These are phyloP conservation scores for Trichosurus vulpecula DNA, from an alignment of 2,797 vertebrate genomes.

Conservation along the genomic window DNA sequence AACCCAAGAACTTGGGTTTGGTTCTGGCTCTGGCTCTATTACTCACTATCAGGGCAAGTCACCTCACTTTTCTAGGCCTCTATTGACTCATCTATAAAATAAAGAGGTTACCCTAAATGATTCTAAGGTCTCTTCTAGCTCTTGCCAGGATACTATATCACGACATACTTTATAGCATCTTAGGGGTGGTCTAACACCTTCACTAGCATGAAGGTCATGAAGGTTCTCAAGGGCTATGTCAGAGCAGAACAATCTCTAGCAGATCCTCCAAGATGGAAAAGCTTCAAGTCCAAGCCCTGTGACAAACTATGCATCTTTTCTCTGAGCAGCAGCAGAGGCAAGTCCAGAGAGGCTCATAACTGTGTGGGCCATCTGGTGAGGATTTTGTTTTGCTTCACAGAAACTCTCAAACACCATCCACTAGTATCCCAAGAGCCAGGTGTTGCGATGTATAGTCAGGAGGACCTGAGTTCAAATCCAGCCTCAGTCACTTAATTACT, in stretches of 20 bases:
- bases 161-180: neutral
- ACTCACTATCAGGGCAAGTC: neutral
- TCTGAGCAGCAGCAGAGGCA: neutral
- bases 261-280: neutral
- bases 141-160: neutral
- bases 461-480: neutral
- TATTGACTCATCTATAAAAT: neutral
- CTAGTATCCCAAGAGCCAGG: neutral
- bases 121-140: neutral
- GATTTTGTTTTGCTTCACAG: neutral
- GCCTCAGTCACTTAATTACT: neutral
- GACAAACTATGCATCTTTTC: neutral
- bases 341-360: neutral
- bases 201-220: neutral
- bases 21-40: neutral
- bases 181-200: neutral
- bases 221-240: neutral
- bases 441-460: neutral
- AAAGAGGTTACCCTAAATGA: neutral
- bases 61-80: neutral
- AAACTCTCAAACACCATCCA: neutral
- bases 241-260: neutral
- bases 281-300: neutral
- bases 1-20: neutral
- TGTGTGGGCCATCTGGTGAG: neutral